Evolutionary conservation across 2,888 invertebrate genomes (phyloP).

Genomic region (Leuctra nigra): DNA sequence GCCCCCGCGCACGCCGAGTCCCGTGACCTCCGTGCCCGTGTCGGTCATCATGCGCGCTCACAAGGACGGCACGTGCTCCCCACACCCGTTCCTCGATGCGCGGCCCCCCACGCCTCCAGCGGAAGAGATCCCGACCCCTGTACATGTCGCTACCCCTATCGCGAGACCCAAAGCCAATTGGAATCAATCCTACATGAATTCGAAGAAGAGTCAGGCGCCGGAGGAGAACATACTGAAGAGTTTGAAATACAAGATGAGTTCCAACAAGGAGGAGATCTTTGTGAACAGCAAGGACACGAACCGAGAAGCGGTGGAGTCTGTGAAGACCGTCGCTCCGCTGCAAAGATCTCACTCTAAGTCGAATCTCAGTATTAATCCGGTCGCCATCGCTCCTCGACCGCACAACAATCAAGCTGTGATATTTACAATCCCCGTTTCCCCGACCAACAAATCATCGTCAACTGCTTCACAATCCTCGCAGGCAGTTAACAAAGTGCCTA

Average conservation of each 20-base stretch:
- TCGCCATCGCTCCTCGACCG: constrained; percentile 33
- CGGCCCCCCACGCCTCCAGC: constrained; percentile 32
- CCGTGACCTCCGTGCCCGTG: constrained; percentile 41
- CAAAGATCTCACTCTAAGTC: constrained; percentile 15
- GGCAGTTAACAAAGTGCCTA: constrained; percentile 34
- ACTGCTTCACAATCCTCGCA: constrained; percentile 43
- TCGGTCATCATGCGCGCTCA: constrained; percentile 85
- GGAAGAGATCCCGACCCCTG: constrained; percentile 35
- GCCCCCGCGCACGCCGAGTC: constrained; percentile 38
- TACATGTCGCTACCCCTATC: background rate
- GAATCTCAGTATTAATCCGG: constrained; percentile 30
- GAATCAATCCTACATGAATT: background rate
- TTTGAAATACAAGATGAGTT: constrained; percentile 64
- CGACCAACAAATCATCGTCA: constrained; percentile 39
- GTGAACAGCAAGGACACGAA: constrained; percentile 56
- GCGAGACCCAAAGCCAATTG: background rate
- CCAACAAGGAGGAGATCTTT: constrained; percentile 54
- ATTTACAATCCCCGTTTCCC: constrained; percentile 32
- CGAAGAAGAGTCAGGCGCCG: constrained; percentile 32
- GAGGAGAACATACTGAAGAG: constrained; percentile 55
- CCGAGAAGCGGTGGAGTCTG: constrained; percentile 37
- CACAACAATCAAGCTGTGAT: constrained; percentile 30
- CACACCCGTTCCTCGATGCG: constrained; percentile 31
- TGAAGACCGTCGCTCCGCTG: background rate
- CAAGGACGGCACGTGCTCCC: constrained; percentile 65